phyloP scores from a whole-genome alignment of 2,888 invertebrate genomes.

The Hirtodrosophila histrioides region DNA sequence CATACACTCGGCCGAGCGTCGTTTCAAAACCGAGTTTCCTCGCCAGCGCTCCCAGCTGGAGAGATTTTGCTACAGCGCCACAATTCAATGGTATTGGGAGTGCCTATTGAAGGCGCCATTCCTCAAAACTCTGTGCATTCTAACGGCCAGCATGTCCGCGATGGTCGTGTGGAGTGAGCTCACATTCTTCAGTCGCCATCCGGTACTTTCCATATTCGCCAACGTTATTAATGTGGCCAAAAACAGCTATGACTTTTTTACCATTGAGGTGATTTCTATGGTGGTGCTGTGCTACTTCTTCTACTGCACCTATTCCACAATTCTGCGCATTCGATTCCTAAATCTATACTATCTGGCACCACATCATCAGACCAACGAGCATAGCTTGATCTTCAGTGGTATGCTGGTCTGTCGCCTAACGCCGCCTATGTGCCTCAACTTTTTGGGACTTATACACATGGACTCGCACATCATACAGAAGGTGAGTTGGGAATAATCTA shows the following conservation, averaged over 20 bases:
- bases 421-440: constrained; percentile 99
- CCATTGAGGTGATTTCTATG: constrained; percentile 97
- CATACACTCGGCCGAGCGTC: constrained; percentile 86
- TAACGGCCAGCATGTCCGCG: constrained; percentile 91
- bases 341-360: constrained; percentile 99
- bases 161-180: constrained; percentile 99
- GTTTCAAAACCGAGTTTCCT: constrained; percentile 89
- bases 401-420: constrained; percentile 99
- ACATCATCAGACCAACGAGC: constrained; percentile 99
- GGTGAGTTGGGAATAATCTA: constrained; percentile 32
- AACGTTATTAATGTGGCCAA: constrained; percentile 93
- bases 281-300: constrained; percentile 96
- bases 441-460: constrained; percentile 98
- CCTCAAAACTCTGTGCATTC: constrained; percentile 89
- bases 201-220: constrained; percentile 98
- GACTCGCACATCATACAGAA: constrained; percentile 96
- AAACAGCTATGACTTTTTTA: constrained; percentile 93
- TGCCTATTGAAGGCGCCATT: constrained; percentile 92
- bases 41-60: constrained; percentile 86
- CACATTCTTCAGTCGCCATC: constrained; percentile 96
- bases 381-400: constrained; percentile 98
- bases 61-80: constrained; percentile 88
- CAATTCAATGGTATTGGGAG: constrained; percentile 98
- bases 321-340: constrained; percentile 96
- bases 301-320: constrained; percentile 98